Percentiles rank a stretch among this genome's conserved stretches.
These are phyloP conservation scores for Pyrocoelia pectoralis DNA, from an alignment of 2,888 invertebrate genomes.

Conservation along the genomic window DNA sequence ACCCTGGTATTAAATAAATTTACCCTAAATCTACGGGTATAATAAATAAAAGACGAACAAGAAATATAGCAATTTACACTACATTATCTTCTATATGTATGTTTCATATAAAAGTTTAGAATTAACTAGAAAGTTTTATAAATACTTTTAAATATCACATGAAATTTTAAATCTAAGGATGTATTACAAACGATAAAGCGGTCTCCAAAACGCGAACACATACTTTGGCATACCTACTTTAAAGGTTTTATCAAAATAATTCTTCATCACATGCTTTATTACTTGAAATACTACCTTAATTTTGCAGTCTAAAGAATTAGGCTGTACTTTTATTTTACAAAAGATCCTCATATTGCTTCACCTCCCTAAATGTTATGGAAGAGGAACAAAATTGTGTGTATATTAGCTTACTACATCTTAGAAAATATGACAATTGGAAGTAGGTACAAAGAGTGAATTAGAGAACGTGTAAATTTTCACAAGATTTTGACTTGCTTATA, in stretches of 20 bases:
- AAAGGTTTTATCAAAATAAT: background rate
- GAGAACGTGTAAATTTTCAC: constrained; percentile 85
- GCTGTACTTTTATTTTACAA: constrained; percentile 7
- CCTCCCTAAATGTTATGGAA: background rate
- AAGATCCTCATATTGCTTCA: background rate
- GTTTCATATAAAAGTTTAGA: constrained; percentile 34
- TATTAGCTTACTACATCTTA: too few species aligned
- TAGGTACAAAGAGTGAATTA: constrained; percentile 5
- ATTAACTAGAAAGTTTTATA: constrained; percentile 24
- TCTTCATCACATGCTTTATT: constrained; percentile 18
- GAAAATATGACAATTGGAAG: background rate
- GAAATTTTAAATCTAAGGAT: constrained; percentile 37
- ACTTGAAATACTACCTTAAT: constrained; percentile 23
- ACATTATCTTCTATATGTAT: constrained; percentile 2
- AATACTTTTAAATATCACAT: constrained; percentile 42
- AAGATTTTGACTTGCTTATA: constrained; percentile 84
- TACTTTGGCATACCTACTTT: constrained; percentile 1
- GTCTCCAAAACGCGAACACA: constrained; percentile 18
- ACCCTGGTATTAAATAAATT: constrained; percentile 27
- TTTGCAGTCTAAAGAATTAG: constrained; percentile 13
- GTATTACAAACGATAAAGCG: constrained; percentile 31
- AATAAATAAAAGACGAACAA: background rate
- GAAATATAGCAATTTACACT: background rate
- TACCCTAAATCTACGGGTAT: background rate
- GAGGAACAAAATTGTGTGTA: background rate